A percentile compares a stretch with the other conserved stretches of the same genome.
phyloP scores from a whole-genome alignment of 2,888 invertebrate genomes.

The Drosophila maculinotata region DNA sequence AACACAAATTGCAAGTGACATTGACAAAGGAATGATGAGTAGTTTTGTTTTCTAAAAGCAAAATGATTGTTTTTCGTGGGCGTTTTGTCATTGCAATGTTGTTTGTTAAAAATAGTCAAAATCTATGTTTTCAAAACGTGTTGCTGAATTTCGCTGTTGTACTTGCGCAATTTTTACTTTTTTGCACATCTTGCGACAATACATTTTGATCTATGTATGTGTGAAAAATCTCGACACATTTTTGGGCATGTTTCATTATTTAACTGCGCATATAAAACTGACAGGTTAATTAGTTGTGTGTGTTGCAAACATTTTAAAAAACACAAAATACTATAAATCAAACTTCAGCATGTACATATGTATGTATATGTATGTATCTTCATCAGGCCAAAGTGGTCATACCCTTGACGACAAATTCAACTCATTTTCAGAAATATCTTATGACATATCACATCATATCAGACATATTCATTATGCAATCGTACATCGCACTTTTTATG shows the following conservation, averaged over 20 bases:
- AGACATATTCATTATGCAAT: slow-evolving; percentile 11
- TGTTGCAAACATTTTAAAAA: slow-evolving; percentile 21
- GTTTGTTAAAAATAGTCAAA: slow-evolving; percentile 47
- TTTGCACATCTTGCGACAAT: slow-evolving; percentile 46
- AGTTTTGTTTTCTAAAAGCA: slow-evolving; percentile 30
- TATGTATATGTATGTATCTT: not conserved
- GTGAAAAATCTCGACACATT: slow-evolving; percentile 47
- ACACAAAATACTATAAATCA: slow-evolving; percentile 17
- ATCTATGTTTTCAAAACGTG: slow-evolving; percentile 40
- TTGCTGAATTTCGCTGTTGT: slow-evolving; percentile 17
- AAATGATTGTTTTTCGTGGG: slow-evolving; percentile 47
- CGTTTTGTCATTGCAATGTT: slow-evolving; percentile 40
- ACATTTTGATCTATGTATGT: slow-evolving; percentile 1
- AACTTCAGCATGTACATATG: not conserved
- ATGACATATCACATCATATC: not conserved
- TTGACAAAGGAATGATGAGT: slow-evolving; percentile 53
- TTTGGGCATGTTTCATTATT: slow-evolving; percentile 52
- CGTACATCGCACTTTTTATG: not conserved
- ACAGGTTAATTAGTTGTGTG: slow-evolving; percentile 46
- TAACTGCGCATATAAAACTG: slow-evolving; percentile 53
- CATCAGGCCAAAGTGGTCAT: slow-evolving; percentile 9
- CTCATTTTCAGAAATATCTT: slow-evolving; percentile 1
- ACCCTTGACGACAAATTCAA: slow-evolving; percentile 20
- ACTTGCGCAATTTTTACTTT: slow-evolving; percentile 41
- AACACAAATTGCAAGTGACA: slow-evolving; percentile 51